Base-by-base conservation (phyloP, 2,113 vertebrate genomes). In the Collichthys lucidus region DNA sequence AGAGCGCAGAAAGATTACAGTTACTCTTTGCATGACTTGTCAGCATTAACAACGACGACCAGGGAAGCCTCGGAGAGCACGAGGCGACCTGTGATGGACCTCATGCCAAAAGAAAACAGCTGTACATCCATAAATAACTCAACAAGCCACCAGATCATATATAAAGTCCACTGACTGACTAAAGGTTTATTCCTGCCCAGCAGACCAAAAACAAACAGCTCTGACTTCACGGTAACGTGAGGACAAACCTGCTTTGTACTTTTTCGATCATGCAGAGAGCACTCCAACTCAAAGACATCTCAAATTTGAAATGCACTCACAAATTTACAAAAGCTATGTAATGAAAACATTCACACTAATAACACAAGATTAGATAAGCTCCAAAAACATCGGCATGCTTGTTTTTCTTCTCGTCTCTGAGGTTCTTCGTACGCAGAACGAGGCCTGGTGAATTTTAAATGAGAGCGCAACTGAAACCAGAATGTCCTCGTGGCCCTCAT, bases 351-450 rank as follows among this genome's bases (percentile, higher is more conserved):
- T 69, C 31, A 66, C 40, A 63, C 68, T 62, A 44, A 84, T 75
- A 68, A 80, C 20, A 86, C 61, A 63, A 52, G 29, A 88, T 82
- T 35, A 76, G 31, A 79, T 79, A 57, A 74, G 42, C 47, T 72
- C 64, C n/a, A 26, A 50, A 85, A 81, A 84, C 66, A 85, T 22
- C 79, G 31, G 26, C 1, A 50, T 0, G 70, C 78, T 69, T 79
- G 70, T 9, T n/a, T 4, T 55, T n/a, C 53, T 64, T 74, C 56
- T 52, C 3, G 52, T 79, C 86, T 74, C 74, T 0, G 11, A 77
- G 77, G 61, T 85, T 75, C 66, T 77, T 88, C 20, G 64, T 46
- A 79, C 74, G 79, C 74, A 88, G 63, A 84, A 60, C 15, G 35
- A 64, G 53, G 4, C 3, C 56, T 46, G 26, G 72, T 78, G 66